Percentiles rank a stretch among this genome's conserved stretches.
Evolutionary conservation across 2,113 vertebrate species (phyloP).

Genomic region (Mormoops blainvillei): DNA sequence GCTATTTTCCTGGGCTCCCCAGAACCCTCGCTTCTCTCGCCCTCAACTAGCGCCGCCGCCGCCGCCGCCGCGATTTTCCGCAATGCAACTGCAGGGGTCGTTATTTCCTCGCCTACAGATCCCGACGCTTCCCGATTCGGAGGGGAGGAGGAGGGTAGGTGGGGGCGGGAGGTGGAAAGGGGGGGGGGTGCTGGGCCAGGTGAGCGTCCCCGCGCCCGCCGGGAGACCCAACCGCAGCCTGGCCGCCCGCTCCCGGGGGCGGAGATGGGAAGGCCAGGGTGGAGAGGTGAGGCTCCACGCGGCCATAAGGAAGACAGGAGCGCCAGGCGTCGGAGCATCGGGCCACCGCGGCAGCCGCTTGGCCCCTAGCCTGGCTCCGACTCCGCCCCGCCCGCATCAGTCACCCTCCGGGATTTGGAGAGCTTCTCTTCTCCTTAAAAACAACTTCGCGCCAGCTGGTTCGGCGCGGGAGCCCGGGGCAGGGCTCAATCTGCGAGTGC

Average conservation of each 20-base stretch:
- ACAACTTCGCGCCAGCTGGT: slow-evolving; percentile 46
- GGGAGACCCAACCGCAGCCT: background rate
- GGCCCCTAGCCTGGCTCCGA: background rate
- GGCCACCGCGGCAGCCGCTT: background rate
- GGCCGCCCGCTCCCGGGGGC: background rate
- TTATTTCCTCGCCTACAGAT: slow-evolving; percentile 73
- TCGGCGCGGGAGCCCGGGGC: background rate
- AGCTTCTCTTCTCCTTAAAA: slow-evolving; percentile 40
- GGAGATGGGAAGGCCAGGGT: background rate
- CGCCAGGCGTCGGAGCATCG: background rate
- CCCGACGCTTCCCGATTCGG: background rate
- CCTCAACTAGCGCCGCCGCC: slow-evolving; percentile 36
- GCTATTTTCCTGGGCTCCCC: slow-evolving; percentile 28
- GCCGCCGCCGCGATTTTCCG: slow-evolving; percentile 63
- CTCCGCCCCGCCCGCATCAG: background rate
- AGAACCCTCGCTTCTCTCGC: slow-evolving; percentile 40
- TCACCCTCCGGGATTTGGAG: background rate
- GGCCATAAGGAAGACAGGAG: background rate
- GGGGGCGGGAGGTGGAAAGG: background rate
- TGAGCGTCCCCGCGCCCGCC: background rate
- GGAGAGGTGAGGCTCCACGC: background rate
- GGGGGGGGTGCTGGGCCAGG: background rate
- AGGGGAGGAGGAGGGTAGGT: slow-evolving; percentile 18
- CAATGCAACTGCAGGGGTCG: slow-evolving; percentile 77
- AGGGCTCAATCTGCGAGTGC: slow-evolving; percentile 16